Evolutionary conservation across 2,797 vertebrate genomes (phyloP), one percentile per base, ranked within the genome.

Genomic region (Notolabrus celidotus): DNA sequence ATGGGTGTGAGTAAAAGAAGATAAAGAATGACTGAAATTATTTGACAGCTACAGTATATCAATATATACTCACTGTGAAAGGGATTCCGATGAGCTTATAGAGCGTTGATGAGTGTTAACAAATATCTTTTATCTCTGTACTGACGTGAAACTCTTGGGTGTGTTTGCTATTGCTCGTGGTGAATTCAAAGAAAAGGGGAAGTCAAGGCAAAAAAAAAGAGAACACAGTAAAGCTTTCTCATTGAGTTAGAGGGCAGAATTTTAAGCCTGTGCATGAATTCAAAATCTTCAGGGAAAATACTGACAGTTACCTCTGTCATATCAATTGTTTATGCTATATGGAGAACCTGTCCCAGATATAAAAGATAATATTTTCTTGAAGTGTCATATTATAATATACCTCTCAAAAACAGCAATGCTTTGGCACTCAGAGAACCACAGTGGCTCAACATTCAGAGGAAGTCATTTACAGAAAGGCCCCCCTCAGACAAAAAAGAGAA

Each of bases 81-180:
- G 12, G n/a, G 11, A 39, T 2, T 8, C 15, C 67, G 23, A 31
- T 3, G 27, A 41, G 23, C 10, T 10, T 42, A 7, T 12, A 9
- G 14, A 2, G 12, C 53, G 51, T 20, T 22, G 53, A 12, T 58
- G 31, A 23, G 19, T 20, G 67, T 29, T 36, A 19, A 55, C 15
- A 58, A 14, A 6, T 39, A 12, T 14, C 4, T 43, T 20, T n/a
- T n/a, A 43, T 41, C 15, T 49, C 17, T 34, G 23, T 15, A 38
- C 0, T 52, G 39, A 6, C 55, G 41, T 77, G 67, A 73, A 71
- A 58, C 55, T 23, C 4, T 45, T 67, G 71, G 60, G 67, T 80
- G 84, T 63, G 74, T 78, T 89, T 90, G 83, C 80, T 73, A 66
- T 88, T 82, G 22, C 65, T 53, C 42, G 5, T 17, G 9, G 33